Evolutionary conservation across 2,797 vertebrate species (phyloP).

Genomic region (Pelobates cultripes): DNA sequence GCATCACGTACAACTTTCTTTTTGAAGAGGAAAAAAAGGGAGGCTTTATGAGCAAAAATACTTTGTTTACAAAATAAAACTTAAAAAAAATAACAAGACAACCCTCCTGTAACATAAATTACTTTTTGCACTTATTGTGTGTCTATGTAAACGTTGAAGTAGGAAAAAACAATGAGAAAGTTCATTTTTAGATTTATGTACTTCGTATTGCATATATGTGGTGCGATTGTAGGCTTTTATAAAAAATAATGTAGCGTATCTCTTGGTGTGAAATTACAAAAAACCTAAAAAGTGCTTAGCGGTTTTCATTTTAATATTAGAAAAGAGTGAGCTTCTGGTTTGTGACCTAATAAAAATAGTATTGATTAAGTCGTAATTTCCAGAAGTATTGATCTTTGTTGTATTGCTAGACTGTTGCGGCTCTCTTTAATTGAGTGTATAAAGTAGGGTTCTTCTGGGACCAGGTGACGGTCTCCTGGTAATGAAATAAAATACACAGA

Average conservation of each 20-base stretch:
- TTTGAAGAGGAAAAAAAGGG: no score
- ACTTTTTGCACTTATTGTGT: no score
- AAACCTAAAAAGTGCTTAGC: neutral
- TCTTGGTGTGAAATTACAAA: neutral
- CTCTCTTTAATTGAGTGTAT: neutral
- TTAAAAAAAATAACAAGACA: no score
- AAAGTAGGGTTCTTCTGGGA: constrained; percentile 1
- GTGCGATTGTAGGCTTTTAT: neutral
- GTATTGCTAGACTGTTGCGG: neutral
- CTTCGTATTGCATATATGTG: neutral
- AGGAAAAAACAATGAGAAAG: no score
- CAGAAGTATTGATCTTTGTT: neutral
- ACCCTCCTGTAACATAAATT: no score
- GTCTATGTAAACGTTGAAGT: no score
- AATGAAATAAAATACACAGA: neutral
- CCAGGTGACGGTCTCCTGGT: neutral
- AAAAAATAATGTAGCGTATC: neutral
- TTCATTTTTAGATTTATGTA: no score
- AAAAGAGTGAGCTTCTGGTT: neutral
- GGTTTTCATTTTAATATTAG: neutral
- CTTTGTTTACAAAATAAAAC: no score
- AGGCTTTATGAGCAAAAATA: no score
- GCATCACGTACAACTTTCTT: no score
- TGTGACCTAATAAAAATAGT: constrained; percentile 6
- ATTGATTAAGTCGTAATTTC: constrained; percentile 5